phyloP scores from a whole-genome alignment of 2,797 vertebrate genomes.

The Glossophaga mutica region DNA sequence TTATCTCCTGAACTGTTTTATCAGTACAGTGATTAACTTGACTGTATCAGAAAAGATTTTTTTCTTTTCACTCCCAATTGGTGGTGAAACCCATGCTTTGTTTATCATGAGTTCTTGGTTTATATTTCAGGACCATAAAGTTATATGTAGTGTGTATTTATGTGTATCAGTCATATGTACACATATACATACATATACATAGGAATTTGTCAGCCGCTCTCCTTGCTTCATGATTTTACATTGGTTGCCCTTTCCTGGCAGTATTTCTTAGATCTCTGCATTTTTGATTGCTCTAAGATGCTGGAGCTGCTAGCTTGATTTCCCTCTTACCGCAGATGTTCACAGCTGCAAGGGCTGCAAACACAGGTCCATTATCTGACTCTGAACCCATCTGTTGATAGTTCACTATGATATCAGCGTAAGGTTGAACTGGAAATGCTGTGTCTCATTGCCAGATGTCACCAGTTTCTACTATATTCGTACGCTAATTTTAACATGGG shows the following conservation, averaged over 20 bases:
- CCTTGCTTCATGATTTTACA: not conserved
- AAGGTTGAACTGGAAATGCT: not conserved
- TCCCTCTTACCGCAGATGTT: not conserved
- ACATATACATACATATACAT: not conserved
- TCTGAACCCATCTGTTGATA: not conserved
- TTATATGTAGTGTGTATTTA: not conserved
- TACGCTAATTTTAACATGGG: not conserved
- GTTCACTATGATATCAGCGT: not conserved
- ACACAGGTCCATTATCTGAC: constrained; percentile 26
- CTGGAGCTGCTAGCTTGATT: not conserved
- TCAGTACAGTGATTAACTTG: not conserved
- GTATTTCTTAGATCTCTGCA: not conserved
- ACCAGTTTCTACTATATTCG: constrained; percentile 12
- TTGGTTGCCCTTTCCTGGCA: not conserved
- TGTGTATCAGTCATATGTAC: not conserved
- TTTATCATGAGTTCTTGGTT: not conserved
- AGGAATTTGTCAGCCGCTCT: not conserved
- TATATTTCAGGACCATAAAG: not conserved
- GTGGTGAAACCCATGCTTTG: not conserved
- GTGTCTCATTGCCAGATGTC: constrained; percentile 51
- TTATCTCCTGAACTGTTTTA: not conserved
- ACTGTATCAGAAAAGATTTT: not conserved
- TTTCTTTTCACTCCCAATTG: not conserved
- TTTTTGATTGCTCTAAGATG: not conserved
- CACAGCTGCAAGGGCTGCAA: not conserved